phyloP scores from a whole-genome alignment of 2,888 invertebrate genomes.

The Xanthia togata region DNA sequence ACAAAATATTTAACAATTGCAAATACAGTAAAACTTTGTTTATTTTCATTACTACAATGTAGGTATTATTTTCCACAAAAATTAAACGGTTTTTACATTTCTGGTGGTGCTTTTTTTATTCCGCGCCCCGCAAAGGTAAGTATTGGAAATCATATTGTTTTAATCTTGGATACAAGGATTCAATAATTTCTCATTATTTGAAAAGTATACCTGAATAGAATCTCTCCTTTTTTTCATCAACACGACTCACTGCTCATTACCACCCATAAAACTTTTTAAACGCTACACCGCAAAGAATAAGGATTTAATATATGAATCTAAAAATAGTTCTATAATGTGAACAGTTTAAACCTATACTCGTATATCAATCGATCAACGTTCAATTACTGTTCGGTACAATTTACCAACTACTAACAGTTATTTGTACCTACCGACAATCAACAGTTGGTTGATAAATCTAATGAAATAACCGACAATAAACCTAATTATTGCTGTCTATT shows the following conservation, averaged over 20 bases:
- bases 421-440: not conserved
- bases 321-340: slow-evolving; percentile 15
- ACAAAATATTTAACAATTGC: too few species aligned
- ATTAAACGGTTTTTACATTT: not conserved
- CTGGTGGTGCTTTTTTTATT: not conserved
- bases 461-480: not conserved
- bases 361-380: slow-evolving; percentile 12
- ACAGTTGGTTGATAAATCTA: not conserved
- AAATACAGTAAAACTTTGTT: too few species aligned
- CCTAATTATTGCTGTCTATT: not conserved
- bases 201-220: not conserved
- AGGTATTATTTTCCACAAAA: not conserved
- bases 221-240: not conserved
- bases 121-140: not conserved
- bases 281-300: not conserved
- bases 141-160: not conserved
- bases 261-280: not conserved
- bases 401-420: not conserved
- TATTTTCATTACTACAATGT: too few species aligned
- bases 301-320: slow-evolving; percentile 9
- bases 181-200: not conserved
- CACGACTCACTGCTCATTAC: not conserved
- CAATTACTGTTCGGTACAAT: not conserved
- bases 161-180: not conserved
- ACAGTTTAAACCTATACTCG: slow-evolving; percentile 6